Evolutionary conservation across 2,113 vertebrate species (phyloP).

Genomic region (Felis catus): F.catus_Fca126_mat1.0 CM031411.1:107323001-107323500

Average conservation of each 20-base stretch:
- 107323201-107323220: background rate
- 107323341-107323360: background rate
- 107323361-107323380: background rate
- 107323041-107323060: background rate
- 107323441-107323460: background rate
- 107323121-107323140: background rate
- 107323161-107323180: background rate
- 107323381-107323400: background rate
- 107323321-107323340: background rate
- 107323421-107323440: conserved; percentile 6
- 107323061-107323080: background rate
- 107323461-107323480: background rate
- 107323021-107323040: background rate
- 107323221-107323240: background rate
- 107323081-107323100: background rate
- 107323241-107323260: background rate
- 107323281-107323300: background rate
- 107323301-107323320: background rate
- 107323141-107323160: background rate
- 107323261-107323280: background rate
- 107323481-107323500: background rate
- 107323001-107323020: background rate
- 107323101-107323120: background rate
- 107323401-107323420: conserved; percentile 27
- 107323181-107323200: background rate